Conservation (phyloP, 2,113 vertebrate species). For the Suricata suricatta region DNA sequence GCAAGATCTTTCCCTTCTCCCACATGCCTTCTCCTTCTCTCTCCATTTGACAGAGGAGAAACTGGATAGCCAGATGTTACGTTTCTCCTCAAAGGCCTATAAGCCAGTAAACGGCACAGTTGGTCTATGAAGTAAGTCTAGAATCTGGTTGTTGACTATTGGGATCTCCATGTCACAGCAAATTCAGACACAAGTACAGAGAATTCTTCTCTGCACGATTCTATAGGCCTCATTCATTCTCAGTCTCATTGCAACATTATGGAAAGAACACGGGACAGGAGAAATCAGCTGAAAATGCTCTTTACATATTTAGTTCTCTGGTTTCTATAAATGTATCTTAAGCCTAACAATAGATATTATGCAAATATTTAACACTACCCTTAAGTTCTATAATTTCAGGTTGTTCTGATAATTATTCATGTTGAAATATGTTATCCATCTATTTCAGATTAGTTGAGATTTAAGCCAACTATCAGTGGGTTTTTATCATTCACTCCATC, state of each 20-base stretch:
- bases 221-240: no score
- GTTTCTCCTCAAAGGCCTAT: neutral
- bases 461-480: neutral
- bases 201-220: neutral
- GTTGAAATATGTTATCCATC: neutral
- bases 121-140: neutral
- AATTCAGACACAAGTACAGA: neutral
- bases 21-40: neutral
- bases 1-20: neutral
- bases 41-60: neutral
- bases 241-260: neutral
- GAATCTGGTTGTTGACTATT: neutral
- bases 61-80: neutral
- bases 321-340: neutral
- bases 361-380: neutral
- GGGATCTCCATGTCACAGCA: neutral
- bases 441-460: neutral
- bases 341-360: neutral
- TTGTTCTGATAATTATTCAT: conserved; percentile 20
- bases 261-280: neutral
- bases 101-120: neutral
- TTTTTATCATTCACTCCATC: neutral
- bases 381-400: neutral
- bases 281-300: neutral
- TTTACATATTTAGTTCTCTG: neutral